Conservation (phyloP, 1,140 invertebrate species). For the Vanessa atalanta region DNA sequence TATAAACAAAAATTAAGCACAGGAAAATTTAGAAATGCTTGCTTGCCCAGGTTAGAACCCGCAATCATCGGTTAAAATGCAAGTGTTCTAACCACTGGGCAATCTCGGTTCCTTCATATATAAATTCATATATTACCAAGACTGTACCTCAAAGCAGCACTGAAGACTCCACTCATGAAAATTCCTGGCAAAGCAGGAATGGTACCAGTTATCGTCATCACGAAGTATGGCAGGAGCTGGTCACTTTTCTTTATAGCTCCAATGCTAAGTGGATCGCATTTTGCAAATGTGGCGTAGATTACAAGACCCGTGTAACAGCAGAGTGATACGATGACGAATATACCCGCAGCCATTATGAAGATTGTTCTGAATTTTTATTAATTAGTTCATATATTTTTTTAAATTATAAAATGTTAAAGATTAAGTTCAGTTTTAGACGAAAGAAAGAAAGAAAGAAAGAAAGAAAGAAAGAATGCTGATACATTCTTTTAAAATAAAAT, state of each 20-base stretch:
- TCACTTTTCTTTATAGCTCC: conserved; percentile 84
- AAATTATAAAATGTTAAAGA: not conserved
- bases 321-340: conserved; percentile 83
- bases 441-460: too few species aligned
- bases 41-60: too few species aligned
- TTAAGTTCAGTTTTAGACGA: too few species aligned
- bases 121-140: not conserved
- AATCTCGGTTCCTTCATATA: too few species aligned
- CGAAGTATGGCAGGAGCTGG: conserved; percentile 86
- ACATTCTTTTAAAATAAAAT: too few species aligned
- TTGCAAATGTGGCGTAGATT: conserved; percentile 88
- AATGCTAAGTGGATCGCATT: conserved; percentile 87
- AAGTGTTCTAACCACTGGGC: too few species aligned
- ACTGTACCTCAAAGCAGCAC: conserved; percentile 85
- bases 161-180: conserved; percentile 89
- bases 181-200: conserved; percentile 87
- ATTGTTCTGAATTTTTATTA: conserved; percentile 60
- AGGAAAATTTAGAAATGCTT: too few species aligned
- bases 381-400: not conserved
- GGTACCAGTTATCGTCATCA: conserved; percentile 86
- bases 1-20: too few species aligned
- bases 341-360: conserved; percentile 79
- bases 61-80: too few species aligned
- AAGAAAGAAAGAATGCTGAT: too few species aligned
- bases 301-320: conserved; percentile 88